These are phyloP conservation scores for Pseudoatta argentina DNA, from an alignment of 1,140 invertebrate genomes.

Conservation along the genomic window DNA sequence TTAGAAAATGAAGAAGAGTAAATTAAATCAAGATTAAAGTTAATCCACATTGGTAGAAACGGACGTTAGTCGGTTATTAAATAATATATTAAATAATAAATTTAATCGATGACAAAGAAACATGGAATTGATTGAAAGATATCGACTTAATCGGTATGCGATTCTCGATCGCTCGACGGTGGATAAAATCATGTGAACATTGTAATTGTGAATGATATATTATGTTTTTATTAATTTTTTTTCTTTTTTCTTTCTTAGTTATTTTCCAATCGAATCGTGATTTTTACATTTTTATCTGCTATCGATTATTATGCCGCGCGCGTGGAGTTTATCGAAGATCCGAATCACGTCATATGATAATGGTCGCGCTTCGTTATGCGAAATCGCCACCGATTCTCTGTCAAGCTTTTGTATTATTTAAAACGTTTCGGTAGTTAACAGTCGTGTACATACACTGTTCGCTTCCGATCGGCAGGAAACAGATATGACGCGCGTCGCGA, in stretches of 20 bases:
- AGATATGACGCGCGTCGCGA: conserved; percentile 83
- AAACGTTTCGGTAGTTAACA: conserved; percentile 71
- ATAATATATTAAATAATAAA: neutral
- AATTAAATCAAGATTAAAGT: too few relatives aligned
- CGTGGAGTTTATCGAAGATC: conserved; percentile 52
- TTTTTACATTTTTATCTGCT: conserved; percentile 27
- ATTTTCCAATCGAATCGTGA: conserved; percentile 15
- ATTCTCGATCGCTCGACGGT: neutral
- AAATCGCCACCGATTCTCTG: conserved; percentile 44
- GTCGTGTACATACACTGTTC: conserved; percentile 57
- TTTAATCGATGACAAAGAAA: neutral
- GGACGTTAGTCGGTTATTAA: neutral
- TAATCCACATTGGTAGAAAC: too few relatives aligned
- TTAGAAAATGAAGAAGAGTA: too few relatives aligned
- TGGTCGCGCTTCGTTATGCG: conserved; percentile 54
- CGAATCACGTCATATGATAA: conserved; percentile 62
- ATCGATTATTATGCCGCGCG: conserved; percentile 46
- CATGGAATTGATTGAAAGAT: neutral
- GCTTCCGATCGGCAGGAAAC: conserved; percentile 80
- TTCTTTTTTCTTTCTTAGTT: neutral
- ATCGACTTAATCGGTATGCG: conserved; percentile 4
- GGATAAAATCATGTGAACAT: neutral
- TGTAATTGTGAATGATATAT: neutral
- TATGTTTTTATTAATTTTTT: neutral
- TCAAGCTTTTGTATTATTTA: conserved; percentile 58